Conservation (phyloP, 2,888 invertebrate genomes). For the Byasa hedistus region DNA sequence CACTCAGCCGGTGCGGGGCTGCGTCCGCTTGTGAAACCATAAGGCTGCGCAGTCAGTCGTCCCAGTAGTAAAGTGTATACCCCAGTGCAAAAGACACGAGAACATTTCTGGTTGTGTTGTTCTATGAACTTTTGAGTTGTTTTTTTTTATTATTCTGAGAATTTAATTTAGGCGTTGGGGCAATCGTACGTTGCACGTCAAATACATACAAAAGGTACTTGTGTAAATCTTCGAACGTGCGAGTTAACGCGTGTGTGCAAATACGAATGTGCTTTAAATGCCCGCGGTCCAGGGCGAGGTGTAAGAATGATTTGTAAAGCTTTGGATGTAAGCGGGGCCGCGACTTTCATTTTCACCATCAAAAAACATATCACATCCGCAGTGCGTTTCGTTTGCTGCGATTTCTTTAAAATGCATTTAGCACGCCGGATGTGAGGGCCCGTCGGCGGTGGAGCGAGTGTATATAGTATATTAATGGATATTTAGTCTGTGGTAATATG, state of each 20-base stretch:
- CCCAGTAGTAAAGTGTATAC: too few species aligned
- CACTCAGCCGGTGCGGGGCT: too few species aligned
- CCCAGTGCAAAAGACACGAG: background rate
- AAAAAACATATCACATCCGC: constrained; percentile 21
- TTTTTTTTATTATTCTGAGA: constrained; percentile 5
- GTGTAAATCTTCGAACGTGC: background rate
- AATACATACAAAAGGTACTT: background rate
- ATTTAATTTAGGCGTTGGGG: background rate
- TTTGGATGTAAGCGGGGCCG: constrained; percentile 38
- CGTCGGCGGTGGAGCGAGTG: constrained; percentile 21
- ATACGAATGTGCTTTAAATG: background rate
- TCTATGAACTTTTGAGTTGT: constrained; percentile 7
- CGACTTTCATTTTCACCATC: constrained; percentile 33
- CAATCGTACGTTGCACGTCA: background rate
- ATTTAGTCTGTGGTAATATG: constrained; percentile 43
- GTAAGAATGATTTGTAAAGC: too few species aligned
- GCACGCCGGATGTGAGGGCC: constrained; percentile 32
- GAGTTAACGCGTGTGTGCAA: background rate
- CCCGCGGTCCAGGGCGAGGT: background rate
- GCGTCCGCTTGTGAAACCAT: too few species aligned
- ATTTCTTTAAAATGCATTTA: constrained; percentile 50
- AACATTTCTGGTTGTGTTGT: constrained; percentile 21
- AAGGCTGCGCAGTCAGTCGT: too few species aligned
- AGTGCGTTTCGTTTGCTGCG: constrained; percentile 37
- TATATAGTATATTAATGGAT: constrained; percentile 35